These are phyloP conservation scores for Drosophila sucinea DNA, from an alignment of 1,140 invertebrate genomes.

Conservation along the genomic window DNA sequence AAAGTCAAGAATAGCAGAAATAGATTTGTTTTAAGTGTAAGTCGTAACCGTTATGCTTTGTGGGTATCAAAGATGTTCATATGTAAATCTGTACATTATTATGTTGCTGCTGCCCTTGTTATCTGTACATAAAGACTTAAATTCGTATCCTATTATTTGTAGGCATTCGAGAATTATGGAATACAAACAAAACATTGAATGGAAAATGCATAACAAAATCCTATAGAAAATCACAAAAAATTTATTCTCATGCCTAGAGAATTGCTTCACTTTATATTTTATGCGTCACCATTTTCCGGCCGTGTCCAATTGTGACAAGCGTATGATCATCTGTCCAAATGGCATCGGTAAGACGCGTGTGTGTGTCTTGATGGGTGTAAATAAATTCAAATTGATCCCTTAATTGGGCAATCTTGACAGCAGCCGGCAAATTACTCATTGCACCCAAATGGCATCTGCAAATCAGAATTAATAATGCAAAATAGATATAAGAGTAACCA, in stretches of 20 bases:
- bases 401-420: slow-evolving; percentile 47
- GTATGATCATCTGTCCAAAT: slow-evolving; percentile 54
- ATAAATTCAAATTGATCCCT: slow-evolving; percentile 32
- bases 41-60: too few species aligned
- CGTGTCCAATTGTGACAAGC: slow-evolving; percentile 62
- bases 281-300: slow-evolving; percentile 54
- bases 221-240: neutral
- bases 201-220: slow-evolving; percentile 8
- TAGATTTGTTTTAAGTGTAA: too few species aligned
- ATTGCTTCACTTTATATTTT: slow-evolving; percentile 20
- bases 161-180: neutral
- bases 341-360: slow-evolving; percentile 53
- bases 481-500: neutral
- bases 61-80: too few species aligned
- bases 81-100: too few species aligned
- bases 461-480: slow-evolving; percentile 13
- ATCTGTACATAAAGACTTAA: too few species aligned
- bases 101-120: too few species aligned
- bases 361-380: slow-evolving; percentile 50
- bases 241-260: neutral
- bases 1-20: too few species aligned
- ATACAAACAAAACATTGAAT: neutral
- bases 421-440: slow-evolving; percentile 51
- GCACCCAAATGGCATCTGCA: slow-evolving; percentile 43
- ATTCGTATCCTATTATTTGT: too few species aligned